A percentile compares a stretch with the other conserved stretches of the same genome.
Conservation (phyloP, 2,888 invertebrate species). For the Drosophila atripex region DNA sequence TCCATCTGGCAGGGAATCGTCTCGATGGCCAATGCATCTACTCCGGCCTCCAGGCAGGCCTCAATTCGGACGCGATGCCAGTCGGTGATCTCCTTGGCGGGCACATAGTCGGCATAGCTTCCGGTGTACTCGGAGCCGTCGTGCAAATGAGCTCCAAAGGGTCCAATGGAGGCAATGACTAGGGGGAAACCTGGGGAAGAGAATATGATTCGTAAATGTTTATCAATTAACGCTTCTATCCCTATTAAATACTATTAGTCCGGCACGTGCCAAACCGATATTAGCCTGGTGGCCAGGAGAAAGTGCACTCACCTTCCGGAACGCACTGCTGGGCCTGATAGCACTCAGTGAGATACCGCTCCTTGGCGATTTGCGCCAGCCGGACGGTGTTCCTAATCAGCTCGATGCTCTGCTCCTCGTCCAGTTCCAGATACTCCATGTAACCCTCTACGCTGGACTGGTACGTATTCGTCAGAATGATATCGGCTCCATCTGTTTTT, state of each 20-base stretch:
- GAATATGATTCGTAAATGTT: background rate
- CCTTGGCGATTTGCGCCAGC: conserved; percentile 89
- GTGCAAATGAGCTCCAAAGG: conserved; percentile 94
- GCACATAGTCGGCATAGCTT: conserved; percentile 88
- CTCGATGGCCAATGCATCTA: conserved; percentile 94
- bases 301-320: conserved; percentile 58
- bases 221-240: background rate
- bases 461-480: conserved; percentile 95
- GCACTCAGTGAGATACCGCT: conserved; percentile 86
- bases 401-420: conserved; percentile 87
- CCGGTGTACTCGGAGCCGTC: conserved; percentile 98
- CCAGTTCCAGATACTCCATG: conserved; percentile 88
- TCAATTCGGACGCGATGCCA: conserved; percentile 94
- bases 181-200: conserved; percentile 84
- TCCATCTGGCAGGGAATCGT: conserved; percentile 95
- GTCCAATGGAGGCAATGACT: conserved; percentile 95
- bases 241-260: background rate
- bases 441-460: conserved; percentile 93
- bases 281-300: background rate
- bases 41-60: conserved; percentile 91
- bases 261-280: background rate
- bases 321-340: conserved; percentile 77
- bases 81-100: conserved; percentile 88
- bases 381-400: conserved; percentile 90
- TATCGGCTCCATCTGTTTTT: conserved; percentile 91